These are phyloP conservation scores for Melanostoma mellinum DNA, from an alignment of 2,888 invertebrate genomes.

Conservation along the genomic window DNA sequence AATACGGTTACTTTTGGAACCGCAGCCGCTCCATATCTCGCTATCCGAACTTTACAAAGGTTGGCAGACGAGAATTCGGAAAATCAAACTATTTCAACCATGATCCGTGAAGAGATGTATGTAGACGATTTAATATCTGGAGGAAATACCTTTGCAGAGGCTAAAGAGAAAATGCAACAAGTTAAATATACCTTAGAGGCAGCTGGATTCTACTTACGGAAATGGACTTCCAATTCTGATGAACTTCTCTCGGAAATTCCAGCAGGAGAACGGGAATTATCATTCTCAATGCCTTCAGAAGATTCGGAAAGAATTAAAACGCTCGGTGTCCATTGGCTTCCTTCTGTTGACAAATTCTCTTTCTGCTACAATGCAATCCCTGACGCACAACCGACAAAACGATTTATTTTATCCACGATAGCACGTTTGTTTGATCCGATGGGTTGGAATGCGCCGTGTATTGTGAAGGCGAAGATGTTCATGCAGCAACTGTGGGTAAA, in stretches of 20 bases:
- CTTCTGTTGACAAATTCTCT: not conserved
- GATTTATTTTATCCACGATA: not conserved
- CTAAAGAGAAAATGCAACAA: constrained; percentile 25
- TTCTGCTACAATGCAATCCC: not conserved
- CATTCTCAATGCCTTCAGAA: not conserved
- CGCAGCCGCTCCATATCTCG: constrained; percentile 64
- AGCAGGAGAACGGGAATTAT: not conserved
- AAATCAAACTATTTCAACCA: constrained; percentile 29
- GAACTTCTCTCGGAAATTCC: not conserved
- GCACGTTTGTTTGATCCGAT: constrained; percentile 10
- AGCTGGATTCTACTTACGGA: constrained; percentile 50
- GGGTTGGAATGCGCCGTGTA: constrained; percentile 13
- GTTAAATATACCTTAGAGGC: constrained; percentile 6
- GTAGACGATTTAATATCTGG: constrained; percentile 66
- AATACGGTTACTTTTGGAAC: too few species aligned
- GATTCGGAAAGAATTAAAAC: too few species aligned
- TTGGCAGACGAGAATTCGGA: constrained; percentile 29
- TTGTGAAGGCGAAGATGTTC: constrained; percentile 4
- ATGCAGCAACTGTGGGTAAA: too few species aligned
- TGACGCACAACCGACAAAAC: not conserved
- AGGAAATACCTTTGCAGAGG: constrained; percentile 33
- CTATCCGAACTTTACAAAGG: constrained; percentile 56
- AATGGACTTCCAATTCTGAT: constrained; percentile 13
- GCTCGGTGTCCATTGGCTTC: constrained; percentile 6
- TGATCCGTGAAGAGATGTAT: constrained; percentile 43